Evolutionary conservation across 1,140 invertebrate genomes (phyloP), one percentile per base, ranked within the genome.

Genomic region (Panagrolaimus sp.): DNA sequence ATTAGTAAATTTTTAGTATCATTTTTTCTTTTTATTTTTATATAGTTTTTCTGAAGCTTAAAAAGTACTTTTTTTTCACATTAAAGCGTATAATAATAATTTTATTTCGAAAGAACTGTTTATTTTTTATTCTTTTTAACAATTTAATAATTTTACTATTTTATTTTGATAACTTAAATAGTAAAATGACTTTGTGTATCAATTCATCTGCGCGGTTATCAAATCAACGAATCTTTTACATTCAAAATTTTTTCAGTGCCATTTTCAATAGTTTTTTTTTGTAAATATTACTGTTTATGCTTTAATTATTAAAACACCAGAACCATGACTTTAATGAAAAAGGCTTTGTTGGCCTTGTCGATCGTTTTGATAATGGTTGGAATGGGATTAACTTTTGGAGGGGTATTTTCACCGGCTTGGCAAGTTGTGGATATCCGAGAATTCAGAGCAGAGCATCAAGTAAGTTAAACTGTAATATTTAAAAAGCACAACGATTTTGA

Each of bases 381-480:
- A 42, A 44, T 80, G 25, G 72, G 63, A 27, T 47, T 80, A 13
- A 80, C 78, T 42, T 68, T 81, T 51, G 80, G 61, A 5, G 78
- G 78, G n/a, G 75, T 66, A 11, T 82, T 80, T 57, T 82, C 80
- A 2, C 78, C 78, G 8, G 80, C 78, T 14, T 80, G 78, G 78
- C 78, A 80, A 72, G 72, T 80, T 20, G 78, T 82, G 13, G 78
- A 82, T 67, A 80, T 80, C 42, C 71, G 81, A 63, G 79, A 81
- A 72, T 81, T 81, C 63, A 68, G 79, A 66, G 78, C 79, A 16
- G 78, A 80, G 65, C 78, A 80, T 72, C 78, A 76, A 73, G 73
- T 71, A 14, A 48, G 3, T 65, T 45, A 31, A 31, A 46, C 1
- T 20, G 16, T 1, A 45, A 38, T 38, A 23, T 43, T 43, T 42